Percentiles rank a stretch among this genome's conserved stretches.
These are phyloP conservation scores for Sebastes paucispinis DNA, from an alignment of 2,797 vertebrate species.

Conservation along the genomic window DNA sequence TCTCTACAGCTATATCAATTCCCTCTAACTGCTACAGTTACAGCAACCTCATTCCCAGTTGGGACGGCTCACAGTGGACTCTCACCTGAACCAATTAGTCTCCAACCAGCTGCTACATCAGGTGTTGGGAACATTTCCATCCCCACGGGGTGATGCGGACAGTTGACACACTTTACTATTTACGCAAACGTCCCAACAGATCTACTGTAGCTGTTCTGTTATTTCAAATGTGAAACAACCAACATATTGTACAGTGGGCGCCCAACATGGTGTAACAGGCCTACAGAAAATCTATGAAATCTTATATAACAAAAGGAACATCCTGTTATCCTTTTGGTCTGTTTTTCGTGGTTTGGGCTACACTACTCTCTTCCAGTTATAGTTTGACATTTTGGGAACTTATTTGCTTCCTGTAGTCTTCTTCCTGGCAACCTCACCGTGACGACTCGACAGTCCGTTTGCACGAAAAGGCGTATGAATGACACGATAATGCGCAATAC, in stretches of 20 bases:
- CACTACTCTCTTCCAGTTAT: background rate
- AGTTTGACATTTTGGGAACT: background rate
- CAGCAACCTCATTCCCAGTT: slow-evolving; percentile 43
- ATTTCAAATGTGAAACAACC: slow-evolving; percentile 31
- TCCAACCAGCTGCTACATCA: slow-evolving; percentile 67
- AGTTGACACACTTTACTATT: slow-evolving; percentile 50
- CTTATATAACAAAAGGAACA: background rate
- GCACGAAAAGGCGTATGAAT: too few relatives aligned
- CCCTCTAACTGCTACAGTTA: slow-evolving; percentile 53
- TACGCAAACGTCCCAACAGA: slow-evolving; percentile 26
- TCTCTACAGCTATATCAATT: slow-evolving; percentile 53
- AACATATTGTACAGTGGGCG: background rate
- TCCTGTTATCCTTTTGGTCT: background rate
- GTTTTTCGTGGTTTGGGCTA: background rate
- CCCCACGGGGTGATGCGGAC: slow-evolving; percentile 29
- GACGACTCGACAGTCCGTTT: background rate
- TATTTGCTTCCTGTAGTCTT: background rate
- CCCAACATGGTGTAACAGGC: background rate
- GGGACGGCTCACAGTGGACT: slow-evolving; percentile 41
- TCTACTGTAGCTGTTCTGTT: slow-evolving; percentile 10
- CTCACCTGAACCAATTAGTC: slow-evolving; percentile 73
- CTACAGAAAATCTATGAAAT: background rate
- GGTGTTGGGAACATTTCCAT: slow-evolving; percentile 57
- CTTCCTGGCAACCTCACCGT: background rate
- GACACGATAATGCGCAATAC: too few relatives aligned